Base-by-base conservation (phyloP, 2,797 vertebrate species). In the Monodelphis domestica region DNA sequence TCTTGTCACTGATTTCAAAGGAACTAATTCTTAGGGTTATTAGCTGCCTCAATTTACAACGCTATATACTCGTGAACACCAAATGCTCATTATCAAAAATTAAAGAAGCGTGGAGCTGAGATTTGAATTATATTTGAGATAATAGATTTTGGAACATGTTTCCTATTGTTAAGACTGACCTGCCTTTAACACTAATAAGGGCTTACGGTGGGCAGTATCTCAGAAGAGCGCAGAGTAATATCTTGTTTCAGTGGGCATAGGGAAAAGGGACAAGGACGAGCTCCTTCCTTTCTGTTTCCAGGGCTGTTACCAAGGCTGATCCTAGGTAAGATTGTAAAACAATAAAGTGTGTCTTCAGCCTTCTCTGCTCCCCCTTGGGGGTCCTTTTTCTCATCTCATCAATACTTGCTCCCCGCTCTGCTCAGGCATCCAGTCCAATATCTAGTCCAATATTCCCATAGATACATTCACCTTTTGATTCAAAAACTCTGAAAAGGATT, bases 1-100 rank as follows among this genome's bases (percentile, higher is more conserved):
- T 96, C 95, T 95, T 97, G 93, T 94, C 96, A 96, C 92, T 97
- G 96, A 93, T 94, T 97, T 96, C 90, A 87, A 56, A 95, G 93
- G 78, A 97, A 92, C 94, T 96, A 93, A 97, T 97, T 97, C 96
- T 95, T 95, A 96, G 95, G 96, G 95, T 97, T 96, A 97, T 97
- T 97, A 97, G 96, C 92, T 95, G 97, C 95, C 96, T 97, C 96
- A 96, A 97, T 97, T 97, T 96, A 97, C 89, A 96, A 89, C 0
- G 91, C 91, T 93, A 95, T 93, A 78, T 95, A 92, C 95, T 95
- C 91, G 91, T 95, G 95, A 96, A 92, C 92, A 96, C 93, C 96
- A 96, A 97, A 93, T 95, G 97, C 91, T 97, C 95, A 97, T 97
- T 97, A 97, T 96, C 57, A 96, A 97, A 97, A 97, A 96, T 97